Evolutionary conservation across 1,140 invertebrate genomes (phyloP).

Genomic region (Drosophila ambigua): DNA sequence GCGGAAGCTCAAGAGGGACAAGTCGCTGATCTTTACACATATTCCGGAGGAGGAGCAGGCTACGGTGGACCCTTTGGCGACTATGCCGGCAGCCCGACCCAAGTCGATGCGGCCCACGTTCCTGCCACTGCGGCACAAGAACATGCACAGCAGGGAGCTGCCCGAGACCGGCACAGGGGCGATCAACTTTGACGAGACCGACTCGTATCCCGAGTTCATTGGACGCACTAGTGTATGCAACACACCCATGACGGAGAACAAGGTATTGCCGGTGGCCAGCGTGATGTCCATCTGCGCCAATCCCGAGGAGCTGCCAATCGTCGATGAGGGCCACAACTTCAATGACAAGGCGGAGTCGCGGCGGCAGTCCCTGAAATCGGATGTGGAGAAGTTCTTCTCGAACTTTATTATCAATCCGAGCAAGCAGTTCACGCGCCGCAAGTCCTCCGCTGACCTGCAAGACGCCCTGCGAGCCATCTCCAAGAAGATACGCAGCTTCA

Average conservation of each 20-base stretch:
- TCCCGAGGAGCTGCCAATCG: constrained; percentile 75
- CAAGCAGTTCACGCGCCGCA: constrained; percentile 74
- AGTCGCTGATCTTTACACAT: constrained; percentile 90
- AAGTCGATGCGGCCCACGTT: constrained; percentile 85
- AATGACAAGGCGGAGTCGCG: constrained; percentile 64
- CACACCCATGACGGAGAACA: constrained; percentile 90
- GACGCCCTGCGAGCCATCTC: constrained; percentile 85
- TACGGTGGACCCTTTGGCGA: constrained; percentile 46
- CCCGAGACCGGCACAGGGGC: constrained; percentile 84
- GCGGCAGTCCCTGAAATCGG: constrained; percentile 65
- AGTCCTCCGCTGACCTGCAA: constrained; percentile 85
- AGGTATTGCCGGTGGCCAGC: constrained; percentile 88
- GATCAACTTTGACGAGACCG: constrained; percentile 82
- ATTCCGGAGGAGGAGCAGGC: constrained; percentile 88
- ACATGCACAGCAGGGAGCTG: constrained; percentile 84
- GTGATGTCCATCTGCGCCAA: constrained; percentile 88
- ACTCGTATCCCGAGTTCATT: constrained; percentile 85
- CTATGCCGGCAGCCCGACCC: constrained; percentile 56
- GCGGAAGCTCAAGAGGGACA: constrained; percentile 89
- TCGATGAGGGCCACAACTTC: constrained; percentile 56
- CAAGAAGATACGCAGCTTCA: constrained; percentile 83
- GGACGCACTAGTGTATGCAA: constrained; percentile 89
- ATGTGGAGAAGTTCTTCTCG: constrained; percentile 81
- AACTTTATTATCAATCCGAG: constrained; percentile 79
- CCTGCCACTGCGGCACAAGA: constrained; percentile 86